Base-by-base conservation (phyloP, 2,888 invertebrate genomes). In the Muschampia plurimacula region DNA sequence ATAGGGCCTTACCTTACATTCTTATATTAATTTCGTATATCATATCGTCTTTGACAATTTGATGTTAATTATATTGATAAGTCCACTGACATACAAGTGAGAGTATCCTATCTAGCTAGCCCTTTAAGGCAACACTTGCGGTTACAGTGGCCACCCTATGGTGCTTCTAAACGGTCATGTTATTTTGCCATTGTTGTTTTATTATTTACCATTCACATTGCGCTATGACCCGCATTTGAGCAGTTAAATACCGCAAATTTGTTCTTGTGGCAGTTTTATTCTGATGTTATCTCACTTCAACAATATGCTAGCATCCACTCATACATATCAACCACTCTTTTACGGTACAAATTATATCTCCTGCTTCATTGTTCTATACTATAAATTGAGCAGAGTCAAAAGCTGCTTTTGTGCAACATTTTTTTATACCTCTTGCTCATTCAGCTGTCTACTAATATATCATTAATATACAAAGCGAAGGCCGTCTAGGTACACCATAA, bases 1-100 rank as follows among this genome's bases (percentile, higher is more conserved):
- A 91, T 90, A 90, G 89, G 92, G 92, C 91, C 93, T 93, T 92
- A 93, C 92, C 93, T 92, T 92, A 93, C 90, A 86, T 91, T 86
- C 90, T 92, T 91, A 91, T 87, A 92, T 90, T 89, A 90, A 89
- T 89, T 87, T 91, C 91, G 92, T 92, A 90, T 91, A 93, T 91
- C 90, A 90, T 88, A 90, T 90, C 89, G 91, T 93, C 92, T 92
- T 90, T 90, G 92, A 93, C 93, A 92, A 92, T 91, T 82, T 90
- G 92, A 91, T 90, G 90, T 87, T 89, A 72, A 75, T 76, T 75
- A 77, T 78, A 86, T 83, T 83, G 87, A 84, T 83, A 85, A 88
- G 84, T 88, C 86, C 86, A 85, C 85, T 82, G 84, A 82, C 84
- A 84, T 82, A 84, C 84, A 83, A 85, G 85, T 83, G 83, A 85